Evolutionary conservation across 1,140 invertebrate genomes (phyloP), one percentile per base, ranked within the genome.

Genomic region (Drosophila setifemur): DNA sequence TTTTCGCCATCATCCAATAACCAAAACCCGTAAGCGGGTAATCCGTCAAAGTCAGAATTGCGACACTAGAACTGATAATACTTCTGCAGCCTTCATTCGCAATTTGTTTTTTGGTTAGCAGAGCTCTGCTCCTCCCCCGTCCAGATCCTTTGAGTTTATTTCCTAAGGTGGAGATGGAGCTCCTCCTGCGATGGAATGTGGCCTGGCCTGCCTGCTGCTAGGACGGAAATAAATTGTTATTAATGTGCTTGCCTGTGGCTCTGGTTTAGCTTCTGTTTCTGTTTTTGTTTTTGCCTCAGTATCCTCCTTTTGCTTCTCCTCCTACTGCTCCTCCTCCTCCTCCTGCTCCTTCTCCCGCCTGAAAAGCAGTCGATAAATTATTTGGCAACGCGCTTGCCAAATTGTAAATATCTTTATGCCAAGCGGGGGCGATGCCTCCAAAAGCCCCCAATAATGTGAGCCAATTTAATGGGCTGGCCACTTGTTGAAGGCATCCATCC

Each of bases 141-240:
- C n/a, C n/a, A n/a, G n/a, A n/a, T n/a, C n/a, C n/a, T n/a, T n/a
- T n/a, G n/a, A n/a, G n/a, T n/a, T n/a, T n/a, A n/a, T n/a, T n/a
- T n/a, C n/a, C n/a, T n/a, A n/a, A n/a, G n/a, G n/a, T n/a, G n/a
- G n/a, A n/a, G n/a, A n/a, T n/a, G n/a, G n/a, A n/a, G n/a, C n/a
- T n/a, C n/a, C n/a, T n/a, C n/a, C n/a, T n/a, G n/a, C n/a, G n/a
- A n/a, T n/a, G 78, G 78, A 63, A 66, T 83, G 61, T 54, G 33
- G 49, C 26, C 50, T 31, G 16, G 11, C 31, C 26, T 33, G 42
- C 50, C 42, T 63, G 45, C 50, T 70, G 54, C 52, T 47, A 75
- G 37, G 63, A 53, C 55, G 76, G 76, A 86, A 87, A 86, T 86
- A 86, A 86, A 86, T 86, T 86, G 76, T 86, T 86, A 86, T 86